Evolutionary conservation across 2,113 vertebrate species (phyloP), one percentile per base, ranked within the genome.

Genomic region (Mastomys natalensis): DNA sequence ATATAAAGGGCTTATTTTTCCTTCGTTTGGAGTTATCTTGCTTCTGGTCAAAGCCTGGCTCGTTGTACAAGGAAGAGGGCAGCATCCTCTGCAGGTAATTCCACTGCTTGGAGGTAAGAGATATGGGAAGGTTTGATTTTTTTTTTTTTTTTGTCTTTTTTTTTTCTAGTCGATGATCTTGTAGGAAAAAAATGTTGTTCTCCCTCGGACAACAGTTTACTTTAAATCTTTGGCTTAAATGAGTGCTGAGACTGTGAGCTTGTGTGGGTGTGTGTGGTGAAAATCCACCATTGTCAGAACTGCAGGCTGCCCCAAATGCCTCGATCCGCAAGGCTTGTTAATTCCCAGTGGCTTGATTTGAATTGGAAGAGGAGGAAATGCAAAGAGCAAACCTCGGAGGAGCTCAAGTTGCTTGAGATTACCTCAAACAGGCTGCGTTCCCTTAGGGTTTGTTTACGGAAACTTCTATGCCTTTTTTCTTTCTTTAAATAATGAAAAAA

Each of bases 21-120:
- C 97, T 97, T 98, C 93, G 96, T 94, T 68, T 95, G 98, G 98
- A 98, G 97, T 98, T 93, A 97, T 86, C 87, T 91, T 87, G 97
- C 93, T 58, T 90, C 97, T 93, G 96, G 48, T 68, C 95, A 97
- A 93, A 98, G 94, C 87, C 97, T 87, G 97, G 97, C 62, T 98
- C 96, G 51, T 95, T 97, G 90, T 90, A 81, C 95, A 82, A 97
- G 97, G 77, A 81, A 97, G 95, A 97, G 94, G 98, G 95, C 98
- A 45, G 95, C 93, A 84, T 98, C 97, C 95, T 96, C 98, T 97
- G 98, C 98, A 97, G 98, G 98, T 98, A 98, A 97, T 98, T 64
- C 91, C 53, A 96, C 96, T 97, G 98, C 97, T 98, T 98, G 97
- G 98, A 99, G 99, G 99, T 99, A 99, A 99, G 99, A 91, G 96